phyloP scores from a whole-genome alignment of 2,888 invertebrate species.

The Netelia inedita region DNA sequence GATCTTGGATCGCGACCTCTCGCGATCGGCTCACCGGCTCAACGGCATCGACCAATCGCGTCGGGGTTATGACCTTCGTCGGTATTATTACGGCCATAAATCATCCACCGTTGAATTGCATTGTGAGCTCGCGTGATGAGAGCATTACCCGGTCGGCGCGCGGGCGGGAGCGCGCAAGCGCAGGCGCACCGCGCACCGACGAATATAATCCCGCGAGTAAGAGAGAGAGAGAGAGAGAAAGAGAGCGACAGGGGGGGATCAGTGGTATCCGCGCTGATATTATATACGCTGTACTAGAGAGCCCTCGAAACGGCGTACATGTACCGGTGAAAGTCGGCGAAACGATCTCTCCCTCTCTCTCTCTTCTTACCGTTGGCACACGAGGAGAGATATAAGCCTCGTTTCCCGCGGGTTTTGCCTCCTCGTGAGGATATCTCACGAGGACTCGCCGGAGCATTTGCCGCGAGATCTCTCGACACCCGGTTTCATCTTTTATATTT shows the following conservation, averaged over 20 bases:
- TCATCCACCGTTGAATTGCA: slow-evolving; percentile 79
- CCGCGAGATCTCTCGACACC: slow-evolving; percentile 52
- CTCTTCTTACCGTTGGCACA: slow-evolving; percentile 22
- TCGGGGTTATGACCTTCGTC: slow-evolving; percentile 78
- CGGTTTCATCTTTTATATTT: slow-evolving; percentile 15
- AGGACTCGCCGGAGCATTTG: slow-evolving; percentile 18
- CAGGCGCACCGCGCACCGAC: not conserved
- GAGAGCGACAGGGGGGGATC: not conserved
- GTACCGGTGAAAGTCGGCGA: slow-evolving; percentile 63
- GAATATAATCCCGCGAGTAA: slow-evolving; percentile 50
- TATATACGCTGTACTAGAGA: slow-evolving; percentile 10
- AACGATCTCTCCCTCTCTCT: slow-evolving; percentile 29
- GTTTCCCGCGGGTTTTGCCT: slow-evolving; percentile 49
- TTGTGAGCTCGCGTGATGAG: slow-evolving; percentile 78
- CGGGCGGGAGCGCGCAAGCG: not conserved
- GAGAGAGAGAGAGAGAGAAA: not conserved
- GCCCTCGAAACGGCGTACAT: not conserved
- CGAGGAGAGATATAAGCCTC: slow-evolving; percentile 50
- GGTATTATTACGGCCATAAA: slow-evolving; percentile 79
- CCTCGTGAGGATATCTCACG: slow-evolving; percentile 44
- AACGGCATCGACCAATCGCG: slow-evolving; percentile 71
- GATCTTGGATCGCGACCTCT: slow-evolving; percentile 65
- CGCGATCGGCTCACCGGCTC: slow-evolving; percentile 52
- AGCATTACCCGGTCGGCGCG: slow-evolving; percentile 73
- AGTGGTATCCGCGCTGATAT: slow-evolving; percentile 22